A percentile compares a stretch with the other conserved stretches of the same genome.
Conservation (phyloP, 92 coral and sea anemone species). For the Virgularia gustaviana region DNA sequence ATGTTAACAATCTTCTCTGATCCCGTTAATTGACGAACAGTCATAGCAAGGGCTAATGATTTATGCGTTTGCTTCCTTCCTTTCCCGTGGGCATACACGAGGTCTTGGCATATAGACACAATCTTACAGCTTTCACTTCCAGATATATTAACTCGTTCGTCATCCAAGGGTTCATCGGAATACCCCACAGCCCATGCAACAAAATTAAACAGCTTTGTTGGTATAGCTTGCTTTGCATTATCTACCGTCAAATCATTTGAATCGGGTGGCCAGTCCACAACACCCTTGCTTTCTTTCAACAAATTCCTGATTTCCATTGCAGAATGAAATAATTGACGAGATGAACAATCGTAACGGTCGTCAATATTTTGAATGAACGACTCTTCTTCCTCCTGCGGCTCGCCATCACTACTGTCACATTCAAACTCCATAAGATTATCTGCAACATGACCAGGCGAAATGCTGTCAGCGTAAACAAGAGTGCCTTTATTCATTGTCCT, state of each 20-base stretch:
- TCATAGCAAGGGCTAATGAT: conserved; percentile 36
- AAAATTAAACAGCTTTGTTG: too few species aligned
- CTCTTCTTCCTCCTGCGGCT: neutral
- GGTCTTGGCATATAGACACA: conserved; percentile 35
- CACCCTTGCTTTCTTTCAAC: neutral
- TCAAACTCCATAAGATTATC: neutral
- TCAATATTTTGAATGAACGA: too few species aligned
- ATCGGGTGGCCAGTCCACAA: neutral
- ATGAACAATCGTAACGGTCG: neutral
- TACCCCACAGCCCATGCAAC: neutral
- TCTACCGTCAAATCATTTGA: neutral
- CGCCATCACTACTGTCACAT: neutral
- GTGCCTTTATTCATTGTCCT: too few species aligned
- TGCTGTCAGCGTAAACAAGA: neutral
- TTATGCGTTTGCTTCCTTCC: conserved; percentile 52
- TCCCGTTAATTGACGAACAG: conserved; percentile 38
- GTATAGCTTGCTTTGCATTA: neutral
- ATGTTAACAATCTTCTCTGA: conserved; percentile 33
- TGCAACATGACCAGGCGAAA: neutral
- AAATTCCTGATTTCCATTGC: neutral
- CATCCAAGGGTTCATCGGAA: neutral
- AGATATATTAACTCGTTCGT: neutral
- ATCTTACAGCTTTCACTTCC: conserved; percentile 17
- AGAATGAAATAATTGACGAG: neutral
- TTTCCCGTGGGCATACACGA: conserved; percentile 26